Base-by-base conservation (phyloP, 2,113 vertebrate genomes). In the Copsychus sechellarum region DNA sequence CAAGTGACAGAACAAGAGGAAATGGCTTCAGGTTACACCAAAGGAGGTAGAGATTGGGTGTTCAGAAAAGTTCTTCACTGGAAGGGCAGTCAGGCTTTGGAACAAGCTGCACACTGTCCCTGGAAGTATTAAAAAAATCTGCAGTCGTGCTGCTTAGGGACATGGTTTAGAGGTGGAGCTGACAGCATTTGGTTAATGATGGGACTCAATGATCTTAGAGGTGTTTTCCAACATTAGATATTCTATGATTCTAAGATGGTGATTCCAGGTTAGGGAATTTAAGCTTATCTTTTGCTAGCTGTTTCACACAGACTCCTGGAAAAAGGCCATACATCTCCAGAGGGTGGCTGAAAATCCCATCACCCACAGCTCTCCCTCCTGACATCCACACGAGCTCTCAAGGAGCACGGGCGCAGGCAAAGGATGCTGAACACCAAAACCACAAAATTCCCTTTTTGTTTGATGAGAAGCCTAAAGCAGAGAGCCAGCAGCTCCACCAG, bases 301-400 rank as follows among this genome's bases (percentile, higher is more conserved):
- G 21, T 34, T 88, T 31, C 80, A 38, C 26, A 50, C 1, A 2
- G 33, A 17, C 22, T 50, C 16, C 34, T 90, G 76, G 53, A 47
- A 73, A 60, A 2, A 8, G 43, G 11, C 60, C 65, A n/a, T 2
- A 29, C 10, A 36, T 9, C 19, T 81, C 36, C n/a, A 42, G 70
- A 50, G 38, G 6, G 38, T 38, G 48, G 12, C 24, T 73, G 94
- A 57, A 47, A 76, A 22, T 26, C 53, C 26, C 1, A 0, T 14
- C 34, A 43, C 5, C 25, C 22, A 1, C 29, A 67, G 57, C 43
- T 33, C 43, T 54, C 23, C 3, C 54, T 33, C 7, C 51, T n/a
- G n/a, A 26, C 0, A 0, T 25, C 33, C 43, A 10, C 1, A 0
- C 2, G 20, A 77, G 12, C 15, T 79, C 54, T 40, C 15, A 3